Conservation (phyloP, 2,113 vertebrate species). For the Anhinga anhinga region DNA sequence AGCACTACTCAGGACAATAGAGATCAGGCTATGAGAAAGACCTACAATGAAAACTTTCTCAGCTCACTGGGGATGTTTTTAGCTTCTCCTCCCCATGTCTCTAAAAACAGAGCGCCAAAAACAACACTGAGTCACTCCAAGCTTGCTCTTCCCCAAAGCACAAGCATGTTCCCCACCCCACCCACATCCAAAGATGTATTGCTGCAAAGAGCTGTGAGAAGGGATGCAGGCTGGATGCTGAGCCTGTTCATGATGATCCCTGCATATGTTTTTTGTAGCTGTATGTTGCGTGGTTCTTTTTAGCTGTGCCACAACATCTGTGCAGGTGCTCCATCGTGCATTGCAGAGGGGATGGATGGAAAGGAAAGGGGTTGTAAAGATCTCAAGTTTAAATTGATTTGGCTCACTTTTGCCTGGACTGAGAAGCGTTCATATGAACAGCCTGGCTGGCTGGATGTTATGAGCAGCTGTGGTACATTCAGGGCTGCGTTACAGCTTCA, state of each 20-base stretch:
- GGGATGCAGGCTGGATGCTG: background rate
- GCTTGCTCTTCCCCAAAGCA: slow-evolving; percentile 41
- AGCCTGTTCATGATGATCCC: background rate
- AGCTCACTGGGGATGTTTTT: slow-evolving; percentile 33
- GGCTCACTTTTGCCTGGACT: background rate
- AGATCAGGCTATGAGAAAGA: background rate
- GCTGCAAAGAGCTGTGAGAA: background rate
- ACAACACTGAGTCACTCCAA: slow-evolving; percentile 56
- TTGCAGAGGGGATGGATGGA: background rate
- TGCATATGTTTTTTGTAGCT: background rate
- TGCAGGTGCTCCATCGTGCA: background rate
- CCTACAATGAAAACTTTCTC: background rate
- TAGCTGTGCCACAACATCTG: background rate
- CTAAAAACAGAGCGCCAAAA: slow-evolving; percentile 50
- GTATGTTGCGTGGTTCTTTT: background rate
- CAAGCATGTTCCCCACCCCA: slow-evolving; percentile 28
- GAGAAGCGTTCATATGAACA: background rate
- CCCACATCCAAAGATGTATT: background rate
- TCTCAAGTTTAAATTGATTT: background rate
- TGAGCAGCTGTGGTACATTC: background rate
- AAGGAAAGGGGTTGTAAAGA: background rate
- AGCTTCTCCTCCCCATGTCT: slow-evolving; percentile 32
- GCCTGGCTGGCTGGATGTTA: background rate
- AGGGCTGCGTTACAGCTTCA: background rate
- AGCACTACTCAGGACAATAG: background rate